These are phyloP conservation scores for Eucidaris tribuloides DNA, from an alignment of 35 echinoderm and acorn worm species.

Conservation along the genomic window DNA sequence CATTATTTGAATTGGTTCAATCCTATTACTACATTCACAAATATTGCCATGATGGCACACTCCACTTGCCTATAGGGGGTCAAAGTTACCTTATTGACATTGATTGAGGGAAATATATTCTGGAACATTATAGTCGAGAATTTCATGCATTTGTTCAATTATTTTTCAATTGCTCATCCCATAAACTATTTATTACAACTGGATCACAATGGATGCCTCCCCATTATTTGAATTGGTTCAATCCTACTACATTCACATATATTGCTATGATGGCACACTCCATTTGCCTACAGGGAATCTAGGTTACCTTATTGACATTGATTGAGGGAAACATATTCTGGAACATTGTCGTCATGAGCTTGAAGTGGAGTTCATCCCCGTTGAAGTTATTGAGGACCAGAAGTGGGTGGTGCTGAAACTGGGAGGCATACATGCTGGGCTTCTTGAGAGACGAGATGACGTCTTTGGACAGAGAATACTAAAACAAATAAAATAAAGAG, in stretches of 20 bases:
- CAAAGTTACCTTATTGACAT: conserved; percentile 94
- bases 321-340: conserved; percentile 99
- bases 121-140: conserved; percentile 92
- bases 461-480: conserved; percentile 81
- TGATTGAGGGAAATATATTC: conserved; percentile 97
- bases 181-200: too few species aligned
- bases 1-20: not conserved
- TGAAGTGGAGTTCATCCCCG: conserved; percentile 62
- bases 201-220: not conserved
- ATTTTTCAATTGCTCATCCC: too few species aligned
- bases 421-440: conserved; percentile 84
- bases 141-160: too few species aligned
- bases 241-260: not conserved
- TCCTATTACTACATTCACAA: too few species aligned
- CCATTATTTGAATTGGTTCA: not conserved
- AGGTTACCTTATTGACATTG: conserved; percentile 92
- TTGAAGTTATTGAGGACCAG: conserved; percentile 95
- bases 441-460: conserved; percentile 68
- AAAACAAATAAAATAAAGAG: too few species aligned
- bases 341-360: conserved; percentile 85
- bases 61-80: too few species aligned
- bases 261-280: not conserved
- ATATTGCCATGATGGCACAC: not conserved
- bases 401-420: conserved; percentile 82
- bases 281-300: too few species aligned